These are phyloP conservation scores for Muscicapa comitata DNA, from an alignment of 2,797 vertebrate genomes.

Conservation along the genomic window DNA sequence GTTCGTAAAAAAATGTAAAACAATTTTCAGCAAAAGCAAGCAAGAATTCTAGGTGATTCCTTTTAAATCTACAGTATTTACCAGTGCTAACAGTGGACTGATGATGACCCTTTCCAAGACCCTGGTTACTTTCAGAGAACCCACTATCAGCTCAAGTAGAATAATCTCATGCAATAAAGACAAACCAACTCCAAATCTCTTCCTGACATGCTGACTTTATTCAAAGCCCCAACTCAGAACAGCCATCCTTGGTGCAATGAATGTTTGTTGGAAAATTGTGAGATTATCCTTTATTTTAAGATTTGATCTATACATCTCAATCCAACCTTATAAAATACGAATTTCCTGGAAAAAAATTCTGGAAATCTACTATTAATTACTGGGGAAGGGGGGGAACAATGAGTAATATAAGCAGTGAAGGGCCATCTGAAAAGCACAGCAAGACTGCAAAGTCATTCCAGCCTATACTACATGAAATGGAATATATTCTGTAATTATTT, in stretches of 20 bases:
- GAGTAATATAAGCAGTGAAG: not conserved
- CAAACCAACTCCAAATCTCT: not conserved
- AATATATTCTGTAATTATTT: not conserved
- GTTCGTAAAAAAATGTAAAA: not conserved
- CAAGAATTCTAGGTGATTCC: not conserved
- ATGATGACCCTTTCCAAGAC: not conserved
- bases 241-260: fast-evolving
- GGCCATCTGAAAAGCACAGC: not conserved
- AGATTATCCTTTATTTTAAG: not conserved
- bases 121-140: not conserved
- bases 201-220: not conserved
- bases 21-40: not conserved
- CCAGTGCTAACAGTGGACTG: not conserved
- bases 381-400: not conserved
- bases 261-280: fast-evolving
- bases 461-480: not conserved
- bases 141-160: not conserved
- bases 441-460: not conserved
- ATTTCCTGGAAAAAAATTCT: not conserved
- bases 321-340: not conserved
- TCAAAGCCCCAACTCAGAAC: not conserved
- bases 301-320: not conserved
- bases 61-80: not conserved
- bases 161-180: not conserved
- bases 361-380: not conserved